Conservation (phyloP, 2,113 vertebrate genomes). For the Erinaceus europaeus region DNA sequence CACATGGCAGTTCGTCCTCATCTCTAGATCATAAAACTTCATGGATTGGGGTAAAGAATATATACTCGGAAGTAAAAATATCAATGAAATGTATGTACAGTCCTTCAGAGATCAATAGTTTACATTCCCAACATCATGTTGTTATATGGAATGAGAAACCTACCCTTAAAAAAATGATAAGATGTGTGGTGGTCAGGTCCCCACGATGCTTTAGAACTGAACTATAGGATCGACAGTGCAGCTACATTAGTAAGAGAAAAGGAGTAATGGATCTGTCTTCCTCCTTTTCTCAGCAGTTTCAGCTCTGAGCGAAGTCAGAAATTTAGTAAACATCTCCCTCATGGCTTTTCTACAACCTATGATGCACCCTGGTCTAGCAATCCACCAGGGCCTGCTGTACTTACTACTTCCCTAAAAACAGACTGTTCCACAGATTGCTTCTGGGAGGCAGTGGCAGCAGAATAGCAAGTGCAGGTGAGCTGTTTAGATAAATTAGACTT, state of each 20-base stretch:
- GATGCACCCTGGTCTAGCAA: background rate
- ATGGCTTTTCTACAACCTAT: background rate
- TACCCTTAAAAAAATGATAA: background rate
- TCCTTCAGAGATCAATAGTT: background rate
- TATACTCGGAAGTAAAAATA: background rate
- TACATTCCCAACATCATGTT: background rate
- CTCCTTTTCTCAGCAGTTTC: background rate
- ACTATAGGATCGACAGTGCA: background rate
- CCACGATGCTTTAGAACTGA: background rate
- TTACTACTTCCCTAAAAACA: background rate
- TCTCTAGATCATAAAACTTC: background rate
- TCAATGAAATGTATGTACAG: background rate
- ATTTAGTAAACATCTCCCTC: background rate
- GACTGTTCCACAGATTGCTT: conserved; percentile 2
- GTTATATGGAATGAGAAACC: background rate
- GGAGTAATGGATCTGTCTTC: background rate
- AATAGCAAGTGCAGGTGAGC: background rate
- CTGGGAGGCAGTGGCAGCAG: background rate
- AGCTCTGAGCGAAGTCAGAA: background rate
- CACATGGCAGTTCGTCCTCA: background rate
- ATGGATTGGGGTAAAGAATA: background rate
- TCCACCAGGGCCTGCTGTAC: background rate
- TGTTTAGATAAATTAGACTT: too few species aligned
- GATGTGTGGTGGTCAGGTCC: background rate
- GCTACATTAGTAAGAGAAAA: background rate